Evolutionary conservation across 2,113 vertebrate genomes (phyloP).

Genomic region (Neolamprologus variostigma): DNA sequence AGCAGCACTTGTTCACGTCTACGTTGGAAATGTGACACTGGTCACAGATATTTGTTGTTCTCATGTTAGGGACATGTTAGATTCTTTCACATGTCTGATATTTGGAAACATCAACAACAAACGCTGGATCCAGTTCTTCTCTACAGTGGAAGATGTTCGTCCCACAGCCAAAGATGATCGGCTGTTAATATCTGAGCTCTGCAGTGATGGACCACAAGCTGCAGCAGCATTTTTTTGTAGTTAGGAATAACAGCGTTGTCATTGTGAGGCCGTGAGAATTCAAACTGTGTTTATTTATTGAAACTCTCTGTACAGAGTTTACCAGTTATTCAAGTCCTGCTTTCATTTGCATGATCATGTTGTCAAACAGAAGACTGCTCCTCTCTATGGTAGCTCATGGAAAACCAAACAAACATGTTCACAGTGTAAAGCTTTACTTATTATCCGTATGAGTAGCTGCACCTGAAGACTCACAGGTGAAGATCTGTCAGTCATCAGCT

Average conservation of each 20-base stretch:
- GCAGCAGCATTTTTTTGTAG: neutral
- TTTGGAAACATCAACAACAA: neutral
- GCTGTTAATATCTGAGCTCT: neutral
- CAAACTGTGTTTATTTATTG: neutral
- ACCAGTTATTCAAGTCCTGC: neutral
- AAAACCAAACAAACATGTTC: neutral
- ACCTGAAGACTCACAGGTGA: neutral
- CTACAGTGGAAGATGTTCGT: neutral
- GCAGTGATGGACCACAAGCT: neutral
- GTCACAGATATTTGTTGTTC: neutral
- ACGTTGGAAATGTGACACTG: neutral
- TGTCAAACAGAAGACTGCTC: neutral
- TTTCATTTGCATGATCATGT: neutral
- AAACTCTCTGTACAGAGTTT: neutral
- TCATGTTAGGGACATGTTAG: neutral
- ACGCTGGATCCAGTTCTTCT: neutral
- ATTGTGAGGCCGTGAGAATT: neutral
- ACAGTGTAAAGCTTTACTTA: neutral
- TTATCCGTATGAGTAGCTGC: neutral
- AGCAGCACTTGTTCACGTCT: neutral
- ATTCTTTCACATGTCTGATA: neutral
- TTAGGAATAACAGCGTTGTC: neutral
- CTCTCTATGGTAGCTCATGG: neutral
- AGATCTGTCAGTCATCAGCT: neutral
- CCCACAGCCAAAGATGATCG: neutral